Evolutionary conservation across 2,113 vertebrate species (phyloP), one percentile per base, ranked within the genome.

Genomic region (Hippoglossus stenolepis): DNA sequence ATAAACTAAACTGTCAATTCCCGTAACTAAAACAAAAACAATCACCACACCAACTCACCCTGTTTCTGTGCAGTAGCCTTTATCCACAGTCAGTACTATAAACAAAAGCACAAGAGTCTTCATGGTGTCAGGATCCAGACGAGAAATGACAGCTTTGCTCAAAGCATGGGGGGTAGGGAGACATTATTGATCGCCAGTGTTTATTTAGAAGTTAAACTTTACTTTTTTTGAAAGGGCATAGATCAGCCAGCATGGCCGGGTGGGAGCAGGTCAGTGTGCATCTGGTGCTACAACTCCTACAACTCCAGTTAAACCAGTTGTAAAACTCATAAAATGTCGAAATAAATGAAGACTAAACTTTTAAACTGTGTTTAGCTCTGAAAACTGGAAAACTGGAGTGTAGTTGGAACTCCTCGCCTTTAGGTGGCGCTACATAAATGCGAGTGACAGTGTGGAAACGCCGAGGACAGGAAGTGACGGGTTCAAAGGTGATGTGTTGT

Each of bases 131-230:
- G 81, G 62, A 51, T 70, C 49, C n/a, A 18, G 15, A 43, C 2
- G 73, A 43, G 21, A 77, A 85, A 74, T 87, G 58, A 54, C 68
- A 76, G 61, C 47, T 71, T 38, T 62, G 59, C 9, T 56, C 5
- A 72, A 61, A 75, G 3, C 56, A 4, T 21, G 38, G 73, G 60
- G 59, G 60, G 40, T 24, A 65, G 63, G 28, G 45, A 84, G 56
- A 24, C 59, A 56, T 8, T 94, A 93, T 94, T 91, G 93, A 93
- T 93, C 84, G 24, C 11, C 68, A 15, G 31, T 94, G 92, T 95
- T 94, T 93, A 89, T 91, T 90, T 77, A 79, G 75, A 87, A 82
- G 91, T 92, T 93, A 91, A 93, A 89, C 79, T 93, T 93, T 94
- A 92, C 85, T 84, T 77, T 73, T 31, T 76, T 23, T 59, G 14